A percentile compares a stretch with the other conserved stretches of the same genome.
phyloP scores from a whole-genome alignment of 2,888 invertebrate genomes.

The Megaustenia siamemsis region DNA sequence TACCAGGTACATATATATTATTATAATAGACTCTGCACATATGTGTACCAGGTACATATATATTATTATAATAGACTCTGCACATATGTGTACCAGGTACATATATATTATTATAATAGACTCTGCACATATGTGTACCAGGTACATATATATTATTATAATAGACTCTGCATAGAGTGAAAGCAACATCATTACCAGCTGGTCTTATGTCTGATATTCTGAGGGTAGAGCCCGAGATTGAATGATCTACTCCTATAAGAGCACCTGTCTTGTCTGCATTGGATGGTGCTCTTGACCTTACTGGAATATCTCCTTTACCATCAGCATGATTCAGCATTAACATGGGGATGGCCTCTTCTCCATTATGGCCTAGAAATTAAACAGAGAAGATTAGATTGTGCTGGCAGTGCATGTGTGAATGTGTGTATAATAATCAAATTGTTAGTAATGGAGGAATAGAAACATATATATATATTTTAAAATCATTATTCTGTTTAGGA shows the following conservation, averaged over 20 bases:
- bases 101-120: no score
- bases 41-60: no score
- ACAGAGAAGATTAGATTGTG: background rate
- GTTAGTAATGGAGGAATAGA: background rate
- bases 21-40: no score
- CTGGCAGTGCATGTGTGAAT: background rate
- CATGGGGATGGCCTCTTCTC: slow-evolving; percentile 79
- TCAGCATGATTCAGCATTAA: slow-evolving; percentile 78
- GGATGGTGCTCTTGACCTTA: slow-evolving; percentile 56
- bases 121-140: no score
- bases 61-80: no score
- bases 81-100: no score
- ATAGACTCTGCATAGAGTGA: no score
- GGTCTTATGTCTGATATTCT: slow-evolving; percentile 71
- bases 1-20: no score
- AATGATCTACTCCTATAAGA: slow-evolving; percentile 27
- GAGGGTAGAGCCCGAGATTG: slow-evolving; percentile 21
- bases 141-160: no score
- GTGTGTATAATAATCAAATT: background rate
- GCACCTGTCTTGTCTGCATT: slow-evolving; percentile 62
- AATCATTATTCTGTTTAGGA: no score
- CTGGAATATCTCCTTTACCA: slow-evolving; percentile 53
- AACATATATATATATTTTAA: background rate
- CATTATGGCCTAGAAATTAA: slow-evolving; percentile 67
- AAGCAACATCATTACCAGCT: slow-evolving; percentile 65